Percentiles rank a stretch among this genome's conserved stretches.
Conservation (phyloP, 1,140 invertebrate genomes). For the Myzus persicae region DNA sequence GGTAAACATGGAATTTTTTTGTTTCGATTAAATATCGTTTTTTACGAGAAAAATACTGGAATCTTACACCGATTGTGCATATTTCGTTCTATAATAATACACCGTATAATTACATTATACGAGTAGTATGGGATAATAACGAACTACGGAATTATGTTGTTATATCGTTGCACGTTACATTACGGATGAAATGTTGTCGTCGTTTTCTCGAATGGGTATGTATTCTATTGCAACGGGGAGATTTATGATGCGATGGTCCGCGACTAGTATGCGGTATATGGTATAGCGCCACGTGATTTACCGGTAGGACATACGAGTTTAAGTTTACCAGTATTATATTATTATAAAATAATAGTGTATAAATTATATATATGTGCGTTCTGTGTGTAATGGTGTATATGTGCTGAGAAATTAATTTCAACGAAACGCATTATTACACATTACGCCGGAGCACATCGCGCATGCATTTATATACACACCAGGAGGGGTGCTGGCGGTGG, state of each 20-base stretch:
- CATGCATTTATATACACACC: not conserved
- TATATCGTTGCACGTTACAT: not conserved
- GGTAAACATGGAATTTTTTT: not conserved
- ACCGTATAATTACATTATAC: not conserved
- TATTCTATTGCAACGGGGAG: not conserved
- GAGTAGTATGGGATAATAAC: not conserved
- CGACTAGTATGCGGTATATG: not conserved
- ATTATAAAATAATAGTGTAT: constrained; percentile 9
- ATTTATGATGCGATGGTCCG: not conserved
- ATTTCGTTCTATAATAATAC: not conserved
- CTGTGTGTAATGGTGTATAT: not conserved
- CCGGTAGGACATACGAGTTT: not conserved
- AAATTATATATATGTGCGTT: not conserved
- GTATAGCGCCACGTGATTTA: not conserved
- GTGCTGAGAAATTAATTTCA: not conserved
- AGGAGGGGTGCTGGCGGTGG: not conserved
- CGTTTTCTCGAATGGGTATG: not conserved
- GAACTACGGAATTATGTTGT: not conserved
- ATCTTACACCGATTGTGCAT: too few species aligned
- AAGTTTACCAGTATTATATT: not conserved
- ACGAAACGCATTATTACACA: constrained; percentile 22
- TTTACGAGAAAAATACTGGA: not conserved
- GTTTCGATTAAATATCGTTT: not conserved
- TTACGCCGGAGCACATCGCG: not conserved
- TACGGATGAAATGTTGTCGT: not conserved